Percentiles rank a stretch among this genome's conserved stretches.
These are phyloP conservation scores for Polymixis flavicincta DNA, from an alignment of 2,888 invertebrate species.

Conservation along the genomic window DNA sequence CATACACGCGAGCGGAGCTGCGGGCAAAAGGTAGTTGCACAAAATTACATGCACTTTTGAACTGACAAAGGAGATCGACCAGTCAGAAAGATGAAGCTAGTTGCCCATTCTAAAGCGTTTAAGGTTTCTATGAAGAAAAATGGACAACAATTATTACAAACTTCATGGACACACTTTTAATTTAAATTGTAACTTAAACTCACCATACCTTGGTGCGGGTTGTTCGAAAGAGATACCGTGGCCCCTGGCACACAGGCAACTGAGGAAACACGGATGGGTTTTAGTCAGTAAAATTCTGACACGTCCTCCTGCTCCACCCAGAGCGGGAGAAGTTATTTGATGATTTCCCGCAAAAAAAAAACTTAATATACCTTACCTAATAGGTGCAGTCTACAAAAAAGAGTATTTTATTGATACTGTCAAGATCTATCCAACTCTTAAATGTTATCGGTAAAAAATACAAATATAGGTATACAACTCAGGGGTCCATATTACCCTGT, in stretches of 20 bases:
- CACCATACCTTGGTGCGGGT: no score
- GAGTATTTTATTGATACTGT: background rate
- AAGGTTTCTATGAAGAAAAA: background rate
- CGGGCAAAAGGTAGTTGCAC: no score
- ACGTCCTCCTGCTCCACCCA: no score
- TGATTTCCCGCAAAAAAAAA: no score
- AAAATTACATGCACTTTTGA: no score
- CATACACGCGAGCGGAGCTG: no score
- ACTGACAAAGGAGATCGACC: background rate
- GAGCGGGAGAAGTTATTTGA: no score
- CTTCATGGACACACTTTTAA: background rate
- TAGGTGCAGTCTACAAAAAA: background rate
- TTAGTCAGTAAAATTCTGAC: no score
- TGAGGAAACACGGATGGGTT: no score
- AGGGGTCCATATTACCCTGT: conserved; percentile 25
- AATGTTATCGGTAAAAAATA: conserved; percentile 20
- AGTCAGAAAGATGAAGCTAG: background rate
- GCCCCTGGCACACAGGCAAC: no score
- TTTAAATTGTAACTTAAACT: background rate
- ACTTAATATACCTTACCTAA: background rate
- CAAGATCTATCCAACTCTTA: conserved; percentile 9
- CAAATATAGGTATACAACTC: conserved; percentile 4
- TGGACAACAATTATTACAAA: background rate
- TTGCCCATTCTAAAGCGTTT: background rate
- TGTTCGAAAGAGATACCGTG: no score